Evolutionary conservation across 2,888 invertebrate species (phyloP), one percentile per base, ranked within the genome.

Genomic region (Endomychus coccineus): DNA sequence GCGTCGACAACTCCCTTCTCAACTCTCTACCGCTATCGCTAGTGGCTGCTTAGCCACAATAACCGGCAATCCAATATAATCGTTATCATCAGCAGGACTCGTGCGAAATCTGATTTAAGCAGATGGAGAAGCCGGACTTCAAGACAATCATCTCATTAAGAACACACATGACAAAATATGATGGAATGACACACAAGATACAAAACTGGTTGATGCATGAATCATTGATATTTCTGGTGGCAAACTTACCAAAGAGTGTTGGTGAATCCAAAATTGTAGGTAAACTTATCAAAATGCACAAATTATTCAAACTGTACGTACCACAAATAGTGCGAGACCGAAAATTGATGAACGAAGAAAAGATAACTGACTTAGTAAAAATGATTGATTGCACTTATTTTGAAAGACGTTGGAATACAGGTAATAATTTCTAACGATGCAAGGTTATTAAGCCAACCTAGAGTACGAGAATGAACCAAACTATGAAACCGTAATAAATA

Each of bases 371-470:
- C 15, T 22, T 13, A 22, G 35, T 38, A 34, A 22, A 33, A 11
- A 37, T 28, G 37, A 30, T 57, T 52, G 57, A 64, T 62, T 62
- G 62, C 63, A 62, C 62, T 59, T 61, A 59, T 57, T 56, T 59
- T 55, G 50, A 55, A 59, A 55, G 54, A 56, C 52, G 54, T 56
- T 55, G 52, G 57, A 56, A 53, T n/a, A n/a, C n/a, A n/a, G n/a
- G 55, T 59, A 55, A 49, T 53, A 55, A 58, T 56, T 55, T 56
- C 57, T 59, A 62, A 62, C 56, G 58, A 62, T 61, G 58, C 58
- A 61, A 55, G 56, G 50, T 53, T 59, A 59, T 60, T 54, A 58
- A 64, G 63, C 63, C 61, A 64, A 64, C 59, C 61, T 59, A 64
- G 56, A 53, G 54, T 62, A 64, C 58, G 58, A 60, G 54, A 60